Evolutionary conservation across 2,113 vertebrate genomes (phyloP), one percentile per base, ranked within the genome.

Genomic region (Vidua macroura): DNA sequence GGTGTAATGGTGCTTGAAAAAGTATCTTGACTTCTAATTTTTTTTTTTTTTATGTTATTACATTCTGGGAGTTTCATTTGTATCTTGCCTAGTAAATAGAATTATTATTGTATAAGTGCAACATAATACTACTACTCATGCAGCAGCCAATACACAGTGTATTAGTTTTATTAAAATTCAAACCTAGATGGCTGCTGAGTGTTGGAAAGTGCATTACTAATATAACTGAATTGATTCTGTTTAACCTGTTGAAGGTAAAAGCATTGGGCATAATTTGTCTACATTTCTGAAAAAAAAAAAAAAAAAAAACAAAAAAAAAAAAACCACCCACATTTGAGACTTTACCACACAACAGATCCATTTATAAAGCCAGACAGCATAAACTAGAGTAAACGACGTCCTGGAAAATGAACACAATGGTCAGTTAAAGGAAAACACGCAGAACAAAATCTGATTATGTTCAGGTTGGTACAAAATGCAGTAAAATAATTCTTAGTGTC

Each of bases 141-240:
- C 70, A 70, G 88, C 55, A 91, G 86, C 44, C 90, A 83, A 39
- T 58, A 51, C 56, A 69, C 12, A 75, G 28, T 69, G 60, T 75
- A 56, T 78, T 89, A 37, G 66, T 73, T 95, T 95, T 90, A 96
- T 95, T 96, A 92, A 85, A 85, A 88, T 95, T 90, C 84, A 93
- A 77, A 60, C 84, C 84, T 86, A 51, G 88, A 60, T 83, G 85
- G 51, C 73, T 93, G 70, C 58, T 91, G 90, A 94, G 73, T 70
- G 89, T 69, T 96, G 53, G 74, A 87, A 96, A 92, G 88, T 96
- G 72, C 89, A 91, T 96, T 96, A 94, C 82, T 78, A 92, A 74
- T 90, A 78, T 68, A 91, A 86, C 64, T 81, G 56, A 89, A 96
- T 88, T 90, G 96, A 96, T 96, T 95, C 91, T 73, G 53, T 79